Conservation (phyloP, 2,113 vertebrate genomes). For the Xerus inauris region DNA sequence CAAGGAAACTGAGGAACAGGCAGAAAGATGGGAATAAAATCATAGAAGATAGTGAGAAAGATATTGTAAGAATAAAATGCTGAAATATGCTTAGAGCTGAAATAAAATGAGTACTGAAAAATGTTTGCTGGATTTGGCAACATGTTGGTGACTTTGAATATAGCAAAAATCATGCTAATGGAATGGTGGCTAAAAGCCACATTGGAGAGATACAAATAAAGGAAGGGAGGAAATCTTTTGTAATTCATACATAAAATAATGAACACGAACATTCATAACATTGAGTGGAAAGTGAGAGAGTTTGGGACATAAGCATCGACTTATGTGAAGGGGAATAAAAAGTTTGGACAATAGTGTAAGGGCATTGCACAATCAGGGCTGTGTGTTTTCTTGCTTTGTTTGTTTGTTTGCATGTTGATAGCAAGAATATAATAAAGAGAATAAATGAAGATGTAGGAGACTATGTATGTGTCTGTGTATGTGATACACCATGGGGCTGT, state of each 20-base stretch:
- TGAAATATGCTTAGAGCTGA: neutral
- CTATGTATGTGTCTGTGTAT: neutral
- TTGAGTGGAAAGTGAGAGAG: neutral
- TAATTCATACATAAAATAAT: neutral
- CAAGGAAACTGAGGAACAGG: neutral
- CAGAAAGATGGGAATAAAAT: neutral
- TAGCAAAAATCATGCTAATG: neutral
- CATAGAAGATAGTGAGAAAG: neutral
- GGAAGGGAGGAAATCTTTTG: neutral
- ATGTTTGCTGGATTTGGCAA: neutral
- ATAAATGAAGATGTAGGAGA: neutral
- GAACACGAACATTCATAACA: neutral
- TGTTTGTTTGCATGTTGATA: neutral
- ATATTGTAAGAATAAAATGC: neutral
- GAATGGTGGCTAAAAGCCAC: neutral
- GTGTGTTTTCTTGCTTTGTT: neutral
- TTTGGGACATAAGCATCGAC: neutral
- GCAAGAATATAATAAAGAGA: neutral
- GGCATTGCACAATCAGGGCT: neutral
- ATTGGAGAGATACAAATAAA: neutral
- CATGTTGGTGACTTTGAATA: neutral
- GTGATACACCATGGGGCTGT: neutral
- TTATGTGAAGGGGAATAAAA: neutral
- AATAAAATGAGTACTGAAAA: neutral
- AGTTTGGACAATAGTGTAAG: neutral